A percentile compares a stretch with the other conserved stretches of the same genome.
These are phyloP conservation scores for Stichodactyla helianthus DNA, from an alignment of 64 coral and sea anemone species.

Conservation along the genomic window DNA sequence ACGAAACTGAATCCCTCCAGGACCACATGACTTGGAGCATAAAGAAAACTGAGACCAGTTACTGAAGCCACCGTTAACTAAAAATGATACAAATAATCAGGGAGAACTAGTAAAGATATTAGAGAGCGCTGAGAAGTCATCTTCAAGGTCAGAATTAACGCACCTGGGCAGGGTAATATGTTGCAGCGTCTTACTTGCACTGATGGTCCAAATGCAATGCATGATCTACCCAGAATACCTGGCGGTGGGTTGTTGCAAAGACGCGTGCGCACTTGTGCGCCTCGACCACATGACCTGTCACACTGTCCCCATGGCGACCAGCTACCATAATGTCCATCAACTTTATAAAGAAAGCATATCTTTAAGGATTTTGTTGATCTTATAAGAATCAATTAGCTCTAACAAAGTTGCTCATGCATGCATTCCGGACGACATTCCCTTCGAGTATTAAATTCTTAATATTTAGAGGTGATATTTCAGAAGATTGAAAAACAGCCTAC, in stretches of 20 bases:
- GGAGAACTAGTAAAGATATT: too few species aligned
- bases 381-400: background rate
- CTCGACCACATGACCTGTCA: conserved; percentile 61
- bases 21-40: conserved; percentile 55
- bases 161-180: background rate
- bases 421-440: background rate
- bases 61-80: conserved; percentile 71
- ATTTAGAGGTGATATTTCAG: too few species aligned
- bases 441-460: too few species aligned
- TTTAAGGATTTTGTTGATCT: background rate
- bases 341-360: background rate
- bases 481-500: too few species aligned
- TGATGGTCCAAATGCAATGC: conserved; percentile 54
- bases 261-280: conserved; percentile 73
- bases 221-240: conserved; percentile 17
- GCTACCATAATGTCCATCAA: conserved; percentile 35
- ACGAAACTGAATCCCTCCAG: conserved; percentile 49
- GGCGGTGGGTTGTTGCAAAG: conserved; percentile 48
- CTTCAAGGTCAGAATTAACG: too few species aligned
- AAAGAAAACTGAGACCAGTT: conserved; percentile 57
- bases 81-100: background rate
- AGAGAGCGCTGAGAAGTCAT: too few species aligned
- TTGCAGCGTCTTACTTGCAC: conserved; percentile 79
- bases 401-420: background rate
- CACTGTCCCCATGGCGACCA: conserved; percentile 60